Evolutionary conservation across 2,113 vertebrate species (phyloP), one percentile per base, ranked within the genome.

Genomic region (Eptesicus fuscus): DNA sequence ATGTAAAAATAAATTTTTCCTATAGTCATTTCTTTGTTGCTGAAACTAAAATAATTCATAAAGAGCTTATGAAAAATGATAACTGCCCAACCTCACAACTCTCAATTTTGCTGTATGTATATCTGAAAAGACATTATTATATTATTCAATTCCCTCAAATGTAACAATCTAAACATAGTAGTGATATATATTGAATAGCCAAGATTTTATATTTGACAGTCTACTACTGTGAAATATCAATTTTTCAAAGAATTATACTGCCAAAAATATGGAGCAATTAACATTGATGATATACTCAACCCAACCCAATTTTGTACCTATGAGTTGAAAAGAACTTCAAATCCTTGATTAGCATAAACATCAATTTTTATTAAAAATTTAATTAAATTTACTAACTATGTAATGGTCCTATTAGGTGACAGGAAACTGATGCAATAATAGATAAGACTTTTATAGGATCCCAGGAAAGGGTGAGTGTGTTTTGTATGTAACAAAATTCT

Each of bases 171-270:
- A 88, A 87, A 83, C 65, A 20, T 59, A 71, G 40, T 76, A 83
- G 40, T 80, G 28, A 49, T 80, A 35, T 47, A 86, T 88, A 87
- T 37, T 87, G 51, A 8, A 12, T 93, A 61, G 32, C 4, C 35
- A 95, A 47, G 79, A 49, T 90, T 88, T 88, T 11, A 51, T 76
- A 70, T 30, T 83, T 47, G 6, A 23, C 32, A 83, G 3, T 88
- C 2, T 71, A 59, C 30, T 90, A 63, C 3, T 53, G 1, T 59
- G 4, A 0, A 37, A 87, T 32, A 40, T 70, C 63, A 87, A 12
- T 71, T 96, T 96, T 93, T 88, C 51, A 93, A 95, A 83, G 71
- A 79, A 67, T 63, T 87, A 42, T 35, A 85, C 69, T 79, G 35
- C n/a, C 49, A 40, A 90, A 84, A 42, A 35, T 4, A 63, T 37